Conservation (phyloP, 2,113 vertebrate species). For the Plestiodon gilberti region DNA sequence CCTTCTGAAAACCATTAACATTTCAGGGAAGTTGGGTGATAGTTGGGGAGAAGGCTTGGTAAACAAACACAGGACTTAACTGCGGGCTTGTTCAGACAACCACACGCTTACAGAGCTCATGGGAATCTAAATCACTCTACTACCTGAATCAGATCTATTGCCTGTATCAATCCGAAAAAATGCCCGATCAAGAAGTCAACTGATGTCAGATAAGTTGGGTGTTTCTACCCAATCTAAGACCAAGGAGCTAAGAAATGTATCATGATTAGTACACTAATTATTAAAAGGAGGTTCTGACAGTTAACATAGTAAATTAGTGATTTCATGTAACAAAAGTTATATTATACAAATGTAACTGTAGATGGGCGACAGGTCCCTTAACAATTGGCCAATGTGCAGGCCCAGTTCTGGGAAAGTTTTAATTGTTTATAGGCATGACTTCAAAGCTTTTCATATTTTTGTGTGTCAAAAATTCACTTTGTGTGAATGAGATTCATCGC, state of each 20-base stretch:
- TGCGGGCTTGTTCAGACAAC: background rate
- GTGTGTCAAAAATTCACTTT: background rate
- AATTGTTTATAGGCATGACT: background rate
- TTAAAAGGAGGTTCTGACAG: background rate
- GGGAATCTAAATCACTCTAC: background rate
- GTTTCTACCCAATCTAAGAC: conserved; percentile 1
- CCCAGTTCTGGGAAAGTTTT: background rate
- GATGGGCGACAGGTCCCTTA: background rate
- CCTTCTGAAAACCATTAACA: background rate
- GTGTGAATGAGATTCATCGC: no score
- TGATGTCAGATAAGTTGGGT: no score
- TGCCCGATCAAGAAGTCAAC: no score
- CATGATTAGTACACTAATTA: background rate
- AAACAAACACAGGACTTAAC: background rate
- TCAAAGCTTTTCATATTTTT: background rate
- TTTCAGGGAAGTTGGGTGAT: background rate
- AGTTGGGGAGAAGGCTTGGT: background rate
- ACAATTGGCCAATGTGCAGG: background rate
- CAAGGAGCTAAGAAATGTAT: background rate
- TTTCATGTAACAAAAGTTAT: background rate
- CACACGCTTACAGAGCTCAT: no score
- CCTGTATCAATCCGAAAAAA: no score
- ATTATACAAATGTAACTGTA: background rate
- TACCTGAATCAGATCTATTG: no score
- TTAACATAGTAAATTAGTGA: background rate